Evolutionary conservation across 2,888 invertebrate genomes (phyloP).

Genomic region (Cabera pusaria): DNA sequence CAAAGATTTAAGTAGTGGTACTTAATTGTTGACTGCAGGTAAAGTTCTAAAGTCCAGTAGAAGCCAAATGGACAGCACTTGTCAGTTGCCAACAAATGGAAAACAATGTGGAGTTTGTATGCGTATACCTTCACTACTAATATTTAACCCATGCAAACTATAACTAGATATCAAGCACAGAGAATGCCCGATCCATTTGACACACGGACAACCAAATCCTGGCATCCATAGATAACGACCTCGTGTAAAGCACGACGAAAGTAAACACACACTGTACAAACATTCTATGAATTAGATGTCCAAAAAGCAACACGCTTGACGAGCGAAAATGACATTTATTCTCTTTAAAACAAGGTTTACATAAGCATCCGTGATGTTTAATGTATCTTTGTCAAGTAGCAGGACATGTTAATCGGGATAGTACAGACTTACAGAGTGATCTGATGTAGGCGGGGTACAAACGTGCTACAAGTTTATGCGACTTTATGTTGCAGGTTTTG

Average conservation of each 20-base stretch:
- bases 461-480: conserved; percentile 28
- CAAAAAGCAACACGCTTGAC: background rate
- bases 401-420: conserved; percentile 60
- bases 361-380: conserved; percentile 4
- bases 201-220: conserved; percentile 2
- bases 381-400: conserved; percentile 43
- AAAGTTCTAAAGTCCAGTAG: too few species aligned
- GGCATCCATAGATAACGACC: conserved; percentile 11
- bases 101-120: too few species aligned
- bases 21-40: too few species aligned
- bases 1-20: too few species aligned
- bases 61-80: too few species aligned
- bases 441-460: conserved; percentile 44
- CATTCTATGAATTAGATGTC: conserved; percentile 18
- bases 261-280: conserved; percentile 15
- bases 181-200: too few species aligned
- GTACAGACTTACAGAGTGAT: conserved; percentile 62
- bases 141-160: too few species aligned
- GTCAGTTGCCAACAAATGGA: too few species aligned
- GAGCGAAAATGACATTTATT: conserved; percentile 5
- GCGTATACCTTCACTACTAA: too few species aligned
- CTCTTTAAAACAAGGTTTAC: conserved; percentile 4
- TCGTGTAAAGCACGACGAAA: conserved; percentile 5
- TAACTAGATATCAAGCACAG: too few species aligned
- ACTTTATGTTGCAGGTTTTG: too few species aligned